phyloP scores from a whole-genome alignment of 2,888 invertebrate genomes.

The Coleophora deauratella region DNA sequence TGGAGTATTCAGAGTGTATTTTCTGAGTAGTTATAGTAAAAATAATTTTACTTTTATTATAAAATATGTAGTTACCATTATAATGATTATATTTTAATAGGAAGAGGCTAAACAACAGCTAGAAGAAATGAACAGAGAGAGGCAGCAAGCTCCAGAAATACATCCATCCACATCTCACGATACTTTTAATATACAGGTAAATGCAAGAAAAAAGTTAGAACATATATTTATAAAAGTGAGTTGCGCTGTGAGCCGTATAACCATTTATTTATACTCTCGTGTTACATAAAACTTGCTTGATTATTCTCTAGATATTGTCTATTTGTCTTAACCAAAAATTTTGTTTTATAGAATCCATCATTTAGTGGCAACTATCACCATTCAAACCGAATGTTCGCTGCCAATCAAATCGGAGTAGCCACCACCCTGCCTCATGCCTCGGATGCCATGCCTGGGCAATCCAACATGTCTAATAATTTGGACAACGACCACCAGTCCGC shows the following conservation, averaged over 20 bases:
- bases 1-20: too few species aligned
- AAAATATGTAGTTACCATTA: too few species aligned
- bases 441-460: constrained; percentile 34
- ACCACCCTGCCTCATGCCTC: constrained; percentile 57
- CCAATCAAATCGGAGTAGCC: constrained; percentile 67
- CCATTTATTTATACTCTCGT: too few species aligned
- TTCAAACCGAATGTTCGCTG: constrained; percentile 53
- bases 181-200: constrained; percentile 50
- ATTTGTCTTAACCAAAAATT: too few species aligned
- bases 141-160: constrained; percentile 52
- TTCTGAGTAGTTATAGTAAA: too few species aligned
- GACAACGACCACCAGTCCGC: constrained; percentile 39
- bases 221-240: too few species aligned
- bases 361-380: constrained; percentile 42
- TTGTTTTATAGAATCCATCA: constrained; percentile 39
- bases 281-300: too few species aligned
- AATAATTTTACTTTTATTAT: too few species aligned
- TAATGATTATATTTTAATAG: constrained; percentile 24
- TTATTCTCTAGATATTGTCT: too few species aligned
- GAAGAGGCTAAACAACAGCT: constrained; percentile 68
- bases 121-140: constrained; percentile 59
- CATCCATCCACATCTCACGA: constrained; percentile 55
- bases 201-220: background rate
- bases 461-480: constrained; percentile 26
- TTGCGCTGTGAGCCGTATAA: too few species aligned